These are phyloP conservation scores for Trachelus tabidus DNA, from an alignment of 2,888 invertebrate genomes.

Conservation along the genomic window DNA sequence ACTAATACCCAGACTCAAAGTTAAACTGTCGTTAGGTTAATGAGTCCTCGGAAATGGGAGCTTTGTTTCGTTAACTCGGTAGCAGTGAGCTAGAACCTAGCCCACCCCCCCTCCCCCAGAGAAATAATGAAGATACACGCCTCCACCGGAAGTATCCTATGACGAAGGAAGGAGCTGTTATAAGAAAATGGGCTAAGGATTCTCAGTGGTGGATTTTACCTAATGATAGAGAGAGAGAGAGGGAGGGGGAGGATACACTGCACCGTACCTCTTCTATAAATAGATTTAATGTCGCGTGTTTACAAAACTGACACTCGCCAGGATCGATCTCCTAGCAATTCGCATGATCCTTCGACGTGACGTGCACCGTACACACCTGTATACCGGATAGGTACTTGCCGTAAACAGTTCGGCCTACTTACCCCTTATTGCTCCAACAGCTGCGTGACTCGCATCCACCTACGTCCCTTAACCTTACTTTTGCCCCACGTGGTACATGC, in stretches of 20 bases:
- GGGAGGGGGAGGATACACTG: too few species aligned
- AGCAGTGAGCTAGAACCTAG: neutral
- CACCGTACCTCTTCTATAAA: neutral
- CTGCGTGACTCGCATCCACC: neutral
- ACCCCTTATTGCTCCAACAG: neutral
- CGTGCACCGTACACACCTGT: neutral
- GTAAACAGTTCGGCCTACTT: neutral
- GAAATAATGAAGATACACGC: neutral
- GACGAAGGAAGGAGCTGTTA: neutral
- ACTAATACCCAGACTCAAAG: slow-evolving; percentile 15
- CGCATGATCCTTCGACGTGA: neutral
- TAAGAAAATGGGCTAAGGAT: neutral
- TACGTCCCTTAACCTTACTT: neutral
- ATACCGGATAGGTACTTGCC: neutral
- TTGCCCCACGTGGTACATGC: neutral
- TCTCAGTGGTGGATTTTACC: neutral
- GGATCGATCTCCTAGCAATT: neutral
- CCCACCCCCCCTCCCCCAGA: neutral
- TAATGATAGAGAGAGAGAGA: neutral
- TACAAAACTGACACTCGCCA: neutral
- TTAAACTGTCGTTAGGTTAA: slow-evolving; percentile 24
- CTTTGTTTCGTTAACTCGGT: slow-evolving; percentile 14
- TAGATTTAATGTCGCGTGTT: neutral
- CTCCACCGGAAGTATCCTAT: neutral
- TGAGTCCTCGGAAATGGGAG: slow-evolving; percentile 12